phyloP scores from a whole-genome alignment of 2,888 invertebrate species.

The Tinea semifulvella region DNA sequence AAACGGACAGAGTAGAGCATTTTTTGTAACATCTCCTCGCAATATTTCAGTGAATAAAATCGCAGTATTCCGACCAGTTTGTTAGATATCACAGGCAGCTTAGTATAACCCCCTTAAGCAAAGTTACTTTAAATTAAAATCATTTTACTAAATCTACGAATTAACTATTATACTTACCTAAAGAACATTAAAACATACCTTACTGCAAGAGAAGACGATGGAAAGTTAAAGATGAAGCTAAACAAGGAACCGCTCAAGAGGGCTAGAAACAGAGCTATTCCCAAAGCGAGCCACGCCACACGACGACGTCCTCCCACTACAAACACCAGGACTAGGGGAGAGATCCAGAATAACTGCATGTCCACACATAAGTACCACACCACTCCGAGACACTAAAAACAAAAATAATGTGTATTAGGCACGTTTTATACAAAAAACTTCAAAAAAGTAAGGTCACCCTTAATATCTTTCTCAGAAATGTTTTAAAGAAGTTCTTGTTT shows the following conservation, averaged over 20 bases:
- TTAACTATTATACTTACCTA: too few relatives aligned
- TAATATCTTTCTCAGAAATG: too few relatives aligned
- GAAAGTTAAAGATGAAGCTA: not conserved
- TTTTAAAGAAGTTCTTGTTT: too few relatives aligned
- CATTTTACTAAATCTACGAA: too few relatives aligned
- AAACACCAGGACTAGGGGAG: constrained; percentile 41
- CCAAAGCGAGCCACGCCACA: constrained; percentile 23
- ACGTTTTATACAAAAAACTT: not conserved
- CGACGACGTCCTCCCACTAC: constrained; percentile 27
- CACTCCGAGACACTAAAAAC: constrained; percentile 38
- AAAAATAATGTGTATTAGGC: not conserved
- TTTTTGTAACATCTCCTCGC: too few relatives aligned
- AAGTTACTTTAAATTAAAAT: too few relatives aligned
- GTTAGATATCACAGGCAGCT: too few relatives aligned
- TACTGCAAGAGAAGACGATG: not conserved
- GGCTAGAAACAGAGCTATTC: not conserved
- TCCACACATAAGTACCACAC: constrained; percentile 49
- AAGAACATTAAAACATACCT: not conserved
- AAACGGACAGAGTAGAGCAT: too few relatives aligned
- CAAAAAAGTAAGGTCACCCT: not conserved
- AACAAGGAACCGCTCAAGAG: not conserved
- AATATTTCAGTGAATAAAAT: too few relatives aligned
- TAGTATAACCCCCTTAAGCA: too few relatives aligned
- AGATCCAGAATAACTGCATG: constrained; percentile 41
- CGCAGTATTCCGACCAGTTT: too few relatives aligned